Evolutionary conservation across 2,888 invertebrate genomes (phyloP), one percentile per base, ranked within the genome.

Genomic region (Epistrophella euchroma): DNA sequence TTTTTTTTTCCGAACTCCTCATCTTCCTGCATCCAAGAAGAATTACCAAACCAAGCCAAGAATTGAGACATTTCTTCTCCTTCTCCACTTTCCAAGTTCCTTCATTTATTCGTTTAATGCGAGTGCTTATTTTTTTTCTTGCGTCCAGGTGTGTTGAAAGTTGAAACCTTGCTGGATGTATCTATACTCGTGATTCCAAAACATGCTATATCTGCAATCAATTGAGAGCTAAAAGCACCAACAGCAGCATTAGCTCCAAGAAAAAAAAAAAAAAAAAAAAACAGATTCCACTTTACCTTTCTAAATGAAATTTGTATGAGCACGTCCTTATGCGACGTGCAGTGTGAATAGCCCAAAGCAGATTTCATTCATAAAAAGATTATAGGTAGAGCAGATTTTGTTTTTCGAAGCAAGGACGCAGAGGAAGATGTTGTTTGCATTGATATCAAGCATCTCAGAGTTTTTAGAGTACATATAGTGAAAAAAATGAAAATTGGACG

Each of bases 201-300:
- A 76, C 84, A 85, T 85, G 80, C 32, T 68, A 76, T 85, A 81
- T 85, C 81, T 85, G 76, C 71, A 81, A 85, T 85, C 85, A 73
- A 80, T 80, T 72, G 80, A 64, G 70, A 70, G 74, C 55, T 66
- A 47, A 66, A 25, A 66, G 64, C 32, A 47, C 62, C 43, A 35
- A 2, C 22, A 25, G 32, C 47, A 66, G 28, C 28, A 47, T 43
- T 11, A 62, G 62, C 45, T 25, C 43, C 2, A 19, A 52, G 37
- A 35, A 45, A 66, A 40, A 47, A 32, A 4, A 37, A 68, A 37
- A 50, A 55, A 60, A 25, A 25, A 45, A 17, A n/a, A 6, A 76
- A 40, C 19, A 52, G 37, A 68, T 52, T 68, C 22, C 37, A 47
- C 58, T 43, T 60, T 72, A 85, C 85, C 81, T 85, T 80, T 35